phyloP scores from a whole-genome alignment of 2,888 invertebrate genomes.

The Ochropleura leucogaster region DNA sequence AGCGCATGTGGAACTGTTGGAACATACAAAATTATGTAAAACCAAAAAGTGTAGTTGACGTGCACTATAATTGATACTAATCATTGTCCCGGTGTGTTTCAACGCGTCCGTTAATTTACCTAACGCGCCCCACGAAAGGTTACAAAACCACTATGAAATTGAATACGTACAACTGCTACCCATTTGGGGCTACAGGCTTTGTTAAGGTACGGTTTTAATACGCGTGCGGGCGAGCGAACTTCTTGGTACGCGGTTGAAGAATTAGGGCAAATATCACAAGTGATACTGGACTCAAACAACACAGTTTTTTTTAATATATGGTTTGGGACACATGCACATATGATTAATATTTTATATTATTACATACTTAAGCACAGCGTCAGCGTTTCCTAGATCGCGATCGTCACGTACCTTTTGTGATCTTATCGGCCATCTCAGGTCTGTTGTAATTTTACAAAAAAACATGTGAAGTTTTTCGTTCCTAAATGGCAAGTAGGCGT shows the following conservation, averaged over 20 bases:
- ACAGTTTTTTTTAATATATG: background rate
- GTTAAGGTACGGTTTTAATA: constrained; percentile 66
- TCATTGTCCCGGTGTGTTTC: constrained; percentile 65
- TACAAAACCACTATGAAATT: constrained; percentile 72
- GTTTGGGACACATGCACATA: too few species aligned
- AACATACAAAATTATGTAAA: constrained; percentile 32
- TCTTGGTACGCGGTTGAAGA: background rate
- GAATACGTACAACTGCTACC: constrained; percentile 76
- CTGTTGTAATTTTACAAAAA: background rate
- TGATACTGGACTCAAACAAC: too few species aligned
- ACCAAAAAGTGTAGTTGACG: constrained; percentile 43
- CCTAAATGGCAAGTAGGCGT: background rate
- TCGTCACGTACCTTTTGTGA: too few species aligned
- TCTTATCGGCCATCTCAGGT: too few species aligned
- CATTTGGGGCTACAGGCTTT: constrained; percentile 66
- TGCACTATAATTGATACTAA: constrained; percentile 65
- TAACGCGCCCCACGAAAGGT: constrained; percentile 71
- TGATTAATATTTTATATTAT: too few species aligned
- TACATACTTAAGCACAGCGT: too few species aligned
- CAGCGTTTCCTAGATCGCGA: too few species aligned
- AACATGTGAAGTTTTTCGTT: too few species aligned
- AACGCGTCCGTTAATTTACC: constrained; percentile 74
- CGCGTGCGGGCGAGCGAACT: constrained; percentile 14
- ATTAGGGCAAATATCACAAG: background rate
- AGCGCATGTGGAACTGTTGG: too few species aligned